A percentile compares a stretch with the other conserved stretches of the same genome.
phyloP scores from a whole-genome alignment of 1,140 invertebrate species.

The Acromyrmex heyeri region DNA sequence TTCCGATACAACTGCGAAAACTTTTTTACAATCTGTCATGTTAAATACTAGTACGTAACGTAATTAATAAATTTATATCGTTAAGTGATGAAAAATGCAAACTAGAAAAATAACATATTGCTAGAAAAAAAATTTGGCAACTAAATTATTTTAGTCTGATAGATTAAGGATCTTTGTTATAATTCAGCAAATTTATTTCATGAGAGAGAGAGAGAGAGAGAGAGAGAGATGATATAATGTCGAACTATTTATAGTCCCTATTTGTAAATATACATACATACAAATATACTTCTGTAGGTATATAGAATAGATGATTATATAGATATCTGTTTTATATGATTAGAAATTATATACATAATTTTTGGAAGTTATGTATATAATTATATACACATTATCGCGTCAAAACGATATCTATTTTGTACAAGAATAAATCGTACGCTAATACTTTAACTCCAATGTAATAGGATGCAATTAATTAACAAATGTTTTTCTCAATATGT shows the following conservation, averaged over 20 bases:
- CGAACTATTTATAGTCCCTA: conserved; percentile 5
- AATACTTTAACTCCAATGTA: conserved; percentile 16
- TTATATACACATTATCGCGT: conserved; percentile 39
- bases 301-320: conserved; percentile 6
- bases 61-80: not conserved
- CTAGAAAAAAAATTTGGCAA: not conserved
- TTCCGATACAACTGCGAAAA: conserved; percentile 14
- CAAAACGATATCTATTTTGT: conserved; percentile 37
- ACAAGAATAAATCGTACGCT: conserved; percentile 15
- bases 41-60: conserved; percentile 46
- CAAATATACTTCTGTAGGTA: conserved; percentile 19
- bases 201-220: not conserved
- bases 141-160: not conserved
- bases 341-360: conserved; percentile 32
- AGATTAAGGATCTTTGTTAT: not conserved
- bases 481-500: conserved; percentile 15
- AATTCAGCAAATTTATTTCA: conserved; percentile 34
- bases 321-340: conserved; percentile 15
- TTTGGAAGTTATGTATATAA: conserved; percentile 29
- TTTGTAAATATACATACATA: conserved; percentile 25
- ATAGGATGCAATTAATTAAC: conserved; percentile 33
- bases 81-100: not conserved
- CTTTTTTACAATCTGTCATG: conserved; percentile 7
- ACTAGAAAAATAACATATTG: not conserved
- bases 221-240: not conserved